Base-by-base conservation (phyloP, 2,797 vertebrate genomes). In the Xyrichtys novacula region DNA sequence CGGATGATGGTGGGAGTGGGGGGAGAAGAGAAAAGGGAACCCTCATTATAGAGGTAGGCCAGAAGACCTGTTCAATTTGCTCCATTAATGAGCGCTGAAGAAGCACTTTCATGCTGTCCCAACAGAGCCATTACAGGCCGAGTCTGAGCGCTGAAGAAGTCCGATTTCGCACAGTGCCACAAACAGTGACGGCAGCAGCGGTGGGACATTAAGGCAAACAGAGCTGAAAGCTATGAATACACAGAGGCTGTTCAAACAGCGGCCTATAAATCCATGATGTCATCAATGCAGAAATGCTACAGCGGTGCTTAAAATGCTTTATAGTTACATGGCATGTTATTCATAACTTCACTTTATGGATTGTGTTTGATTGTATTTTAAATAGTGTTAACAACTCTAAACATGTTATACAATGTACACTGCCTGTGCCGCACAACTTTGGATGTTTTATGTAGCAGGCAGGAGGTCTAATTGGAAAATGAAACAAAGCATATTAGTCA, bases 51-150 rank as follows among this genome's bases (percentile, higher is more conserved):
- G 68, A 86, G 67, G 84, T 62, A 73, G 83, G 70, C 85, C 57
- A 48, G 80, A 75, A 92, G 86, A 92, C 91, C 90, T 86, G 89
- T 92, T 93, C 91, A 92, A 94, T 94, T 92, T 93, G 85, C 91
- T 91, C 90, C 91, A 92, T 93, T 94, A 95, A 93, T 89, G 90
- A 92, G 85, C 76, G 90, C 93, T 92, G 92, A 94, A 94, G 92
- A 94, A 94, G 93, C 92, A 93, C 91, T 95, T 92, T 92, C 56
- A 48, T 52, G 58, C 15, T 38, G 59, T 93, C 94, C 94, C 94
- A 88, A 74, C 83, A 93, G 93, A 92, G 92, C 85, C 85, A 93
- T 94, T 93, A 91, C 56, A 22, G 79, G 54, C 71, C 59, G 10
- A 57, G 85, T 65, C 71, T 73, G 56, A 84, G 76, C 65, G 61